A percentile compares a stretch with the other conserved stretches of the same genome.
Evolutionary conservation across 2,797 vertebrate genomes (phyloP).

Genomic region (Hippocampus kuda): DNA sequence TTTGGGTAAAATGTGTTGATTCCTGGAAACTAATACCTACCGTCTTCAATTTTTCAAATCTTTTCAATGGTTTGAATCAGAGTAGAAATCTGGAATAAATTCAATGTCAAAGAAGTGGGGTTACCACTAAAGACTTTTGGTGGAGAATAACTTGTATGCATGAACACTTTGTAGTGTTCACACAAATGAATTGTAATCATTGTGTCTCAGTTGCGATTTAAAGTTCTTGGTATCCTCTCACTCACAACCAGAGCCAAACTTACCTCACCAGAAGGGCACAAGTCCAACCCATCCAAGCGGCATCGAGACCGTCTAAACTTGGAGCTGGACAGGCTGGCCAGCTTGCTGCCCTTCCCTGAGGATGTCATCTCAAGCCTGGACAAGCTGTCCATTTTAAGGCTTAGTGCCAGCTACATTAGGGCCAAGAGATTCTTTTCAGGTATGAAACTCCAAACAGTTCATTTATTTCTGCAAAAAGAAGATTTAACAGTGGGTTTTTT

Average conservation of each 20-base stretch:
- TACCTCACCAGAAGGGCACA: conserved; percentile 31
- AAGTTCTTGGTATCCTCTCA: background rate
- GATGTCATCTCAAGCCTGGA: conserved; percentile 64
- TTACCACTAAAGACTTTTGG: no score
- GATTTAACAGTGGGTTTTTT: no score
- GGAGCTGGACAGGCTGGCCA: conserved; percentile 64
- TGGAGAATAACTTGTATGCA: no score
- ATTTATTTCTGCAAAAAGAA: no score
- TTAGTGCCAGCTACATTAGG: conserved; percentile 62
- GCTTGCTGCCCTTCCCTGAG: conserved; percentile 59
- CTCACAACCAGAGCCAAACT: conserved; percentile 37
- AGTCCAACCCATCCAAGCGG: conserved; percentile 66
- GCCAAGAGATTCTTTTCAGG: conserved; percentile 63
- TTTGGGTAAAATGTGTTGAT: no score
- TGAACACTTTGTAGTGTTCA: background rate
- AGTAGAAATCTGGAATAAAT: no score
- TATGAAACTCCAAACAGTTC: conserved; percentile 16
- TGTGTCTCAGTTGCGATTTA: background rate
- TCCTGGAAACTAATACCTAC: no score
- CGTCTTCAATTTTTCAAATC: no score
- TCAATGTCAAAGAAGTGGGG: no score
- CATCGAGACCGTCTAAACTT: conserved; percentile 66
- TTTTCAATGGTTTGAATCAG: no score
- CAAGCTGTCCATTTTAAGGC: conserved; percentile 64
- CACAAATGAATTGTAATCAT: background rate